Evolutionary conservation across 2,888 invertebrate species (phyloP).

Genomic region (Alloscopus bannaensis): DNA sequence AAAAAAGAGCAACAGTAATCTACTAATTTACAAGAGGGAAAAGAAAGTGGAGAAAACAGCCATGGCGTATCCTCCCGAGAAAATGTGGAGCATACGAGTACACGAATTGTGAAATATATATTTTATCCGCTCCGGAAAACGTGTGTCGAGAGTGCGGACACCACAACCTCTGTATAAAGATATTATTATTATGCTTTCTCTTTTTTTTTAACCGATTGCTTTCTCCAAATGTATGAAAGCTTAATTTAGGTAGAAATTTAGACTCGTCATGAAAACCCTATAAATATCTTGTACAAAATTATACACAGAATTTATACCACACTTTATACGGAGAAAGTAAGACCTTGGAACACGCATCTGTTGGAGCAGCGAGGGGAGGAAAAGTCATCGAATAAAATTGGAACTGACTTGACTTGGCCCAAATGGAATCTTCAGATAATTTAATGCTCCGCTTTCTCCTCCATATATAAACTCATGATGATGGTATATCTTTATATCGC

Average conservation of each 20-base stretch:
- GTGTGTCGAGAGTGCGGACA: too few species aligned
- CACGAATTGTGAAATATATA: too few species aligned
- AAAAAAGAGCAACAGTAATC: conserved; percentile 64
- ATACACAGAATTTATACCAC: too few species aligned
- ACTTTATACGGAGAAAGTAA: conserved; percentile 55
- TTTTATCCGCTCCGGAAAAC: too few species aligned
- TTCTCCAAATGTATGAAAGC: neutral
- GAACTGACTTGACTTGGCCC: conserved; percentile 62
- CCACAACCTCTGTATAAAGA: too few species aligned
- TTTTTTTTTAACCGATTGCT: conserved; percentile 14
- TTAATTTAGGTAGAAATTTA: too few species aligned
- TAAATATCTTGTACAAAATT: too few species aligned
- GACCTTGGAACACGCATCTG: conserved; percentile 49
- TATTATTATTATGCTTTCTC: too few species aligned
- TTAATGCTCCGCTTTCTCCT: conserved; percentile 58
- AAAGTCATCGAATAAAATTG: conserved; percentile 65
- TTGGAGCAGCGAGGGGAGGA: conserved; percentile 50
- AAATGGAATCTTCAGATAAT: conserved; percentile 65
- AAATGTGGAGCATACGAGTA: conserved; percentile 8
- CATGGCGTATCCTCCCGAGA: too few species aligned
- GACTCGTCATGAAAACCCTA: too few species aligned
- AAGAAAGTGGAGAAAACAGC: conserved; percentile 35
- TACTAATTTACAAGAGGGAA: conserved; percentile 57
- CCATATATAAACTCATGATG: conserved; percentile 21
- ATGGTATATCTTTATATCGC: neutral